Conservation (phyloP, 2,888 invertebrate genomes). For the Schizaphis graminum region DNA sequence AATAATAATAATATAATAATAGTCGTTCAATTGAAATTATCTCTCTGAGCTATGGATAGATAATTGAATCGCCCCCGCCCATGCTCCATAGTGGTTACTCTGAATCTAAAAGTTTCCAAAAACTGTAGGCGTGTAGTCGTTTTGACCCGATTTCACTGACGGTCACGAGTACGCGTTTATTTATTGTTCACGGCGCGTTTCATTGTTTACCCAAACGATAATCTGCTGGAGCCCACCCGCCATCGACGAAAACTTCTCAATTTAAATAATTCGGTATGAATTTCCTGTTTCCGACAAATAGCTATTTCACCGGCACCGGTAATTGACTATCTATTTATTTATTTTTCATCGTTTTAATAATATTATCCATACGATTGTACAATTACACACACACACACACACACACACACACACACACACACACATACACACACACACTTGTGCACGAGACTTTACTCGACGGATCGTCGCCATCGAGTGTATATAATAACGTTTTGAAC, state of each 20-base stretch:
- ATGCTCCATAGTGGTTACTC: background rate
- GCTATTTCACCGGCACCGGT: slow-evolving; percentile 34
- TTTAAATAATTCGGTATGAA: slow-evolving; percentile 62
- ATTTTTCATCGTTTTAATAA: background rate
- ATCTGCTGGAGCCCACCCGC: slow-evolving; percentile 54
- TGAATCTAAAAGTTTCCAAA: slow-evolving; percentile 23
- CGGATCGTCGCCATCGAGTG: slow-evolving; percentile 23
- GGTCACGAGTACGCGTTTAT: slow-evolving; percentile 5
- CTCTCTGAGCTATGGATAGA: background rate
- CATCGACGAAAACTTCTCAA: slow-evolving; percentile 26
- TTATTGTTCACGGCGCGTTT: slow-evolving; percentile 44
- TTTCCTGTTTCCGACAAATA: slow-evolving; percentile 59
- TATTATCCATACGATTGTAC: background rate
- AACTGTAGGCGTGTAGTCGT: slow-evolving; percentile 48
- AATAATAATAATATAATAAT: background rate
- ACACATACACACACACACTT: background rate
- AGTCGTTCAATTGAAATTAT: slow-evolving; percentile 11
- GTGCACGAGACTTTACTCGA: background rate
- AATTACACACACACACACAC: background rate
- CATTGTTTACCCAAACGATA: slow-evolving; percentile 56
- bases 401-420: background rate
- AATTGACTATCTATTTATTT: slow-evolving; percentile 36
- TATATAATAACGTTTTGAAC: slow-evolving; percentile 12
- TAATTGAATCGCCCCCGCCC: slow-evolving; percentile 21
- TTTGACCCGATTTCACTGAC: slow-evolving; percentile 33